Conservation (phyloP, 92 coral and sea anemone species). For the Siderastrea siderea region DNA sequence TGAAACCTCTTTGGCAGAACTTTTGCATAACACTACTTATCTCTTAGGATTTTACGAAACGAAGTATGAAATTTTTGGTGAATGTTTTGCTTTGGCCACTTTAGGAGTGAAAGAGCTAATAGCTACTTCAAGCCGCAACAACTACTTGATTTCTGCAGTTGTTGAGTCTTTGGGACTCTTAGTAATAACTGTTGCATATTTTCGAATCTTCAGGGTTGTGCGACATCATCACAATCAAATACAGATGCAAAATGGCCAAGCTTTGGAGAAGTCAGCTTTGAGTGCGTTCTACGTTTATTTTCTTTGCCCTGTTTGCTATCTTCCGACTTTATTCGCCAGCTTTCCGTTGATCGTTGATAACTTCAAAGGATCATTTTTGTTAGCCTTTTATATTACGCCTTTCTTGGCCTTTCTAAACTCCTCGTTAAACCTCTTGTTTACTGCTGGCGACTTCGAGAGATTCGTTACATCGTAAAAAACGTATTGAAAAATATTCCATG, state of each 20-base stretch:
- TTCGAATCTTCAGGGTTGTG: neutral
- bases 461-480: neutral
- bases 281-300: neutral
- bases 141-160: neutral
- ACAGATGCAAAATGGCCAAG: constrained; percentile 13
- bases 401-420: neutral
- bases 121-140: neutral
- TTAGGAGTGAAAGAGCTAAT: neutral
- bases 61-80: too few species aligned
- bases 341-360: neutral
- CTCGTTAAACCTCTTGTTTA: constrained; percentile 1
- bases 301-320: neutral
- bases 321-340: neutral
- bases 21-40: too few species aligned
- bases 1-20: too few species aligned
- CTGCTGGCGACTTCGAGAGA: constrained; percentile 17
- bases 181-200: neutral
- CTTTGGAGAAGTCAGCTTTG: constrained; percentile 12
- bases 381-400: neutral
- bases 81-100: too few species aligned
- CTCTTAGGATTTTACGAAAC: too few species aligned
- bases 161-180: neutral
- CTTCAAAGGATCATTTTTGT: neutral
- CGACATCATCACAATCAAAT: constrained; percentile 19
- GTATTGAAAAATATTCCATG: neutral